Evolutionary conservation across 1,140 invertebrate species (phyloP).

Genomic region (Schlechtendalia chinensis): DNA sequence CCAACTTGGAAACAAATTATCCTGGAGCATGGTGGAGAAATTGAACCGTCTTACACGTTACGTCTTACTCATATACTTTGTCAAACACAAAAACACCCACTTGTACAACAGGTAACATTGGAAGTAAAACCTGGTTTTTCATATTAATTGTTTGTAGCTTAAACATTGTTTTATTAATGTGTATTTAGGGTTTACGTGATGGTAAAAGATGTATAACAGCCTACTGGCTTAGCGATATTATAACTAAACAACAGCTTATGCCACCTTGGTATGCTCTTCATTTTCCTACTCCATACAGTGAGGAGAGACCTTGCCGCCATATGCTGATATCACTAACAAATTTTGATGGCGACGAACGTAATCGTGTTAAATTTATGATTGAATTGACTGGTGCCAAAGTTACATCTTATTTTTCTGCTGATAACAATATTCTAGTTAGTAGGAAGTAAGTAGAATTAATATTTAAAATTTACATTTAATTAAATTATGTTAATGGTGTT

Average conservation of each 20-base stretch:
- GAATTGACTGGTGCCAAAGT: conserved; percentile 81
- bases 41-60: conserved; percentile 78
- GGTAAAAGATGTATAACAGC: conserved; percentile 85
- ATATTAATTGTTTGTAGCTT: no score
- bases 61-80: conserved; percentile 89
- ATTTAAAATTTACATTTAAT: conserved; percentile 26
- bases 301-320: conserved; percentile 63
- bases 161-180: conserved; percentile 16
- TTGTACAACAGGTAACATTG: conserved; percentile 72
- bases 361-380: conserved; percentile 80
- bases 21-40: conserved; percentile 82
- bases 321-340: conserved; percentile 76
- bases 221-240: conserved; percentile 90
- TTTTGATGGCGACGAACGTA: conserved; percentile 80
- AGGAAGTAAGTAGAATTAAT: conserved; percentile 54
- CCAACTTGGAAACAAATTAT: conserved; percentile 79
- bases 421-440: conserved; percentile 57
- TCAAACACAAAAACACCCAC: conserved; percentile 82
- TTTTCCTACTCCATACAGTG: conserved; percentile 71
- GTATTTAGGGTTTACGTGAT: conserved; percentile 69
- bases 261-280: conserved; percentile 91
- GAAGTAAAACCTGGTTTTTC: background rate
- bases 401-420: conserved; percentile 65
- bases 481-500: background rate
- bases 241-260: conserved; percentile 76